Evolutionary conservation across 2,797 vertebrate species (phyloP), one percentile per base, ranked within the genome.

Genomic region (Spinus pinus): DNA sequence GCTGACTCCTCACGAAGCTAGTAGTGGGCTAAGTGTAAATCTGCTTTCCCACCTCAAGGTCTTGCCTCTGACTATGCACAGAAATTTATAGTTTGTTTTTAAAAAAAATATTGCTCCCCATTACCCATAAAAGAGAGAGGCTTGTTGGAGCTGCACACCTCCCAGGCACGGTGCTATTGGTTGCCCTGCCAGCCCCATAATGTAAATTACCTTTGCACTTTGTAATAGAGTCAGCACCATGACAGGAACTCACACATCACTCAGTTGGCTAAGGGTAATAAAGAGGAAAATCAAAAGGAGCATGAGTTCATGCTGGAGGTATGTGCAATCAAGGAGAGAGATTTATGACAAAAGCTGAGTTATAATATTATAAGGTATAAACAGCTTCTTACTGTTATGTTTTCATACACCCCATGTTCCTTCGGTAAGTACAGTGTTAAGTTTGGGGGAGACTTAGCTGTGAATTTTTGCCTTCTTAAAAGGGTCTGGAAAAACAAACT

Each of bases 211-310:
- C 94, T 96, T 98, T 97, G 93, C 97, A 98, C 96, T 97, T 98
- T 97, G 97, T 98, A 98, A 97, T 96, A 95, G 93, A 98, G 97
- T 98, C 97, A 97, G 97, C 95, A 96, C 81, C 94, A 58, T 97
- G 97, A 97, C 97, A 97, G 96, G 97, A 97, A 93, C 97, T 98
- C 97, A 98, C 94, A 96, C 94, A 96, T 96, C 98, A 98, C 97
- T 97, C 97, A 95, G 96, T 95, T 95, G 96, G 94, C 95, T 95
- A 86, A 97, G 93, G 90, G 95, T 97, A 97, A 97, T 97, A 98
- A 98, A 97, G 96, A 97, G 70, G 75, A 86, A 96, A 97, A 97
- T 98, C 97, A 97, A 97, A 96, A 97, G 87, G 81, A 88, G 71
- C 80, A 61, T 97, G 93, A 97, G 97, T 96, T 97, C 93, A 96